Evolutionary conservation across 2,113 vertebrate genomes (phyloP), one percentile per base, ranked within the genome.

Genomic region (Eira barbara): DNA sequence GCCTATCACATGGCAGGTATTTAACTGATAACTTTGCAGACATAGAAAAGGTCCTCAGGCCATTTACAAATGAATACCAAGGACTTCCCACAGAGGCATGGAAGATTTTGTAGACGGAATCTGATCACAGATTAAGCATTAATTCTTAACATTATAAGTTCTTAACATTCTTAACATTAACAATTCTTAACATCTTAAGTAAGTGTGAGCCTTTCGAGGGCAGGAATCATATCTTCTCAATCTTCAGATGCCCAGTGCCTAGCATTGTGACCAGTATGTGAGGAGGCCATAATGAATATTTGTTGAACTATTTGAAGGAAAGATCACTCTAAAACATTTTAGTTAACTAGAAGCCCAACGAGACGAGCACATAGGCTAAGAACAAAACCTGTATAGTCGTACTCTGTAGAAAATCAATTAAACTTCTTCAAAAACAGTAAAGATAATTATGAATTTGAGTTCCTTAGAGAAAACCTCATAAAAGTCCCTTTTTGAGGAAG

Each of bases 321-420:
- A 87, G 29, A 91, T 5, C 93, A 83, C 27, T 23, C 25, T 14
- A 73, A 92, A 81, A 36, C 34, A 74, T 39, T 61, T 74, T 10
- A 25, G 27, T 80, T 61, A 52, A 34, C 29, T 55, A 13, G 63
- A 92, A 89, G 27, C 27, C 76, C 45, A 55, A 49, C 2, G 42
- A 92, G 65, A 83, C 11, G 25, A 55, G 39, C 3, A n/a, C 36
- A 45, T 3, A 25, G 42, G 61, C 57, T 52, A 96, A 93, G 29
- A 20, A 59, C 23, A 61, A 36, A 61, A 59, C 6, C 7, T 96
- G n/a, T 55, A 61, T 14, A 84, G 39, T 21, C 79, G 3, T 42
- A 78, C 78, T 94, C 89, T 88, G 29, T 45, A 86, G 31, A 94
- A 95, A 94, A 80, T 84, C 65, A 59, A 42, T 94, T 91, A 39